Conservation (phyloP, 1,140 invertebrate genomes). For the Caerostris extrusa region DNA sequence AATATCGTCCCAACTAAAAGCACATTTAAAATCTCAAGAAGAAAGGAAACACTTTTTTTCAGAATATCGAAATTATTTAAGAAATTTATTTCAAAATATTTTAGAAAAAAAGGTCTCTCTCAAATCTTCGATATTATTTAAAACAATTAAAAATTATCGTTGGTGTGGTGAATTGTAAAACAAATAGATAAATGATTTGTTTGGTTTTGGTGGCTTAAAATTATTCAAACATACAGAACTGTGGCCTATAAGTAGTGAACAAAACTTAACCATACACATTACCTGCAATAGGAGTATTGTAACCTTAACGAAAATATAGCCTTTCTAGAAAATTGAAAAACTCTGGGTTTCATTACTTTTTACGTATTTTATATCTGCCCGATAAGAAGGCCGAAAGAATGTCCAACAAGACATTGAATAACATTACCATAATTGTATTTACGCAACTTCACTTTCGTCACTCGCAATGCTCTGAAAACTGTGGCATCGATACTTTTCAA, state of each 20-base stretch:
- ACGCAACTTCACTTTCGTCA: neutral
- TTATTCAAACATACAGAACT: no score
- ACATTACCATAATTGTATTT: constrained; percentile 40
- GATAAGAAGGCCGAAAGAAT: neutral
- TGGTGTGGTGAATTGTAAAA: no score
- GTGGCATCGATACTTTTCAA: constrained; percentile 11
- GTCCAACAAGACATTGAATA: constrained; percentile 38
- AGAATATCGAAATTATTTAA: no score
- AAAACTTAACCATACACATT: neutral
- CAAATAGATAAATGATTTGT: no score
- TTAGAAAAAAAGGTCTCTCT: no score
- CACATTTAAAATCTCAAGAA: no score
- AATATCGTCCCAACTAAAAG: no score
- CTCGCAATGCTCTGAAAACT: neutral
- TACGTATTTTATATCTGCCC: neutral
- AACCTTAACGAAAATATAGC: neutral
- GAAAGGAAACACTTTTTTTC: no score
- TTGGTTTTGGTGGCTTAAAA: no score
- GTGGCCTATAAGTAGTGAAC: neutral
- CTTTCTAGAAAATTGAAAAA: constrained; percentile 16
- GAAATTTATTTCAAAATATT: no score
- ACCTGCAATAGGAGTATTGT: neutral
- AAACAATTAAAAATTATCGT: no score
- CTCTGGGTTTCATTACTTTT: neutral
- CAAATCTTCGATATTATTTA: no score